These are phyloP conservation scores for Podabrus alpinus DNA, from an alignment of 2,888 invertebrate species.

Conservation along the genomic window DNA sequence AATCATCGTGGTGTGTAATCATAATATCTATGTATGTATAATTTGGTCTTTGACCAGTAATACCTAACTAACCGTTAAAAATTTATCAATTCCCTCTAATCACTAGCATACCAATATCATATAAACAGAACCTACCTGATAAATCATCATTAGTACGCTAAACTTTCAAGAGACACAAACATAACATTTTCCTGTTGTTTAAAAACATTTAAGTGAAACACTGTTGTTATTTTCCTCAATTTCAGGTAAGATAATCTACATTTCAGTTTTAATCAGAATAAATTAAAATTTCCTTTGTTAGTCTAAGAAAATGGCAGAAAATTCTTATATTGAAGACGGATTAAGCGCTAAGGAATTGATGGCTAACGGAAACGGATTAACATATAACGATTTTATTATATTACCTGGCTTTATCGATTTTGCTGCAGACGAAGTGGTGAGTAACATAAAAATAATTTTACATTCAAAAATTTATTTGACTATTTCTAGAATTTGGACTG, in stretches of 20 bases:
- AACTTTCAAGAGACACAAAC: neutral
- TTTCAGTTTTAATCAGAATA: too few species aligned
- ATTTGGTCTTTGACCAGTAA: neutral
- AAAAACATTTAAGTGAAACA: neutral
- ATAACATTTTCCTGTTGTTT: neutral
- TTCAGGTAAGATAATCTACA: neutral
- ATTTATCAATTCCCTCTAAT: neutral
- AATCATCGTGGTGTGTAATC: neutral
- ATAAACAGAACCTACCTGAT: neutral
- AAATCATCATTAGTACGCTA: neutral
- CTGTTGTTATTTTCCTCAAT: neutral
- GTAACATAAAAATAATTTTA: slow-evolving; percentile 41
- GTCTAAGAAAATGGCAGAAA: neutral
- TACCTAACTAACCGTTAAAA: neutral
- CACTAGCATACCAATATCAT: neutral
- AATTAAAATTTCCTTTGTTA: neutral
- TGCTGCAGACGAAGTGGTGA: slow-evolving; percentile 83
- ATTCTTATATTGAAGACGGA: slow-evolving; percentile 65
- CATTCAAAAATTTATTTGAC: neutral
- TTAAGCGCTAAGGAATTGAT: slow-evolving; percentile 83
- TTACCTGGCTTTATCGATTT: slow-evolving; percentile 97
- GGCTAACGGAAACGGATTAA: slow-evolving; percentile 82
- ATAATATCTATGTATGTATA: neutral
- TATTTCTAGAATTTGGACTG: slow-evolving; percentile 75
- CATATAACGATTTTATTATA: slow-evolving; percentile 96